phyloP scores from a whole-genome alignment of 2,888 invertebrate genomes.

The Monopis laevigella region DNA sequence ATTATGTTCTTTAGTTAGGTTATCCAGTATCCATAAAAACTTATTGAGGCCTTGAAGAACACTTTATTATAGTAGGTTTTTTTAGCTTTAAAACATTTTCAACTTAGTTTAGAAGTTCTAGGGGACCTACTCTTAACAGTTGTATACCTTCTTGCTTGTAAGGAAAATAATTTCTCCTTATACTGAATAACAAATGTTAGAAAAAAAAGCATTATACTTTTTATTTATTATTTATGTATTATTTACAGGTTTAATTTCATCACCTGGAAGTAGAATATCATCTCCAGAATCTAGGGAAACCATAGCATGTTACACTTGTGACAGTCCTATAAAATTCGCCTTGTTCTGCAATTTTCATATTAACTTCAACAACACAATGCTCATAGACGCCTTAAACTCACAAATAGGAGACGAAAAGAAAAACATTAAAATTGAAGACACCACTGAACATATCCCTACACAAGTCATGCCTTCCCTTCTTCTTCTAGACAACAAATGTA shows the following conservation, averaged over 20 bases:
- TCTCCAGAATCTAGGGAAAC: constrained; percentile 63
- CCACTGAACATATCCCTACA: constrained; percentile 56
- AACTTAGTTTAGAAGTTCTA: no score
- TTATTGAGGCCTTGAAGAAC: no score
- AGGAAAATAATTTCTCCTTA: no score
- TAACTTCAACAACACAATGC: constrained; percentile 62
- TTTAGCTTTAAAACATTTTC: no score
- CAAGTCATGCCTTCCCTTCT: constrained; percentile 74
- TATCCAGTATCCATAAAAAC: no score
- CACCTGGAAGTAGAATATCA: constrained; percentile 55
- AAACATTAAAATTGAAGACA: constrained; percentile 56
- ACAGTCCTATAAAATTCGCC: constrained; percentile 83
- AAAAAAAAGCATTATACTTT: no score
- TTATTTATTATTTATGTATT: no score
- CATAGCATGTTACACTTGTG: constrained; percentile 81
- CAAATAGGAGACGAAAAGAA: constrained; percentile 58
- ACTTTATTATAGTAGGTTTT: no score
- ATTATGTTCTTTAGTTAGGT: no score
- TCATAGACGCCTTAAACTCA: constrained; percentile 57
- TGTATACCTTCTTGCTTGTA: no score
- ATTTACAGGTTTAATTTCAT: constrained; percentile 64
- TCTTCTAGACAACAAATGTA: constrained; percentile 77
- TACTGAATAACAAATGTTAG: no score
- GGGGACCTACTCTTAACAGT: no score
- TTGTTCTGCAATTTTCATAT: constrained; percentile 73